Base-by-base conservation (phyloP, 2,888 invertebrate genomes). In the Drosophila quinaria region DNA sequence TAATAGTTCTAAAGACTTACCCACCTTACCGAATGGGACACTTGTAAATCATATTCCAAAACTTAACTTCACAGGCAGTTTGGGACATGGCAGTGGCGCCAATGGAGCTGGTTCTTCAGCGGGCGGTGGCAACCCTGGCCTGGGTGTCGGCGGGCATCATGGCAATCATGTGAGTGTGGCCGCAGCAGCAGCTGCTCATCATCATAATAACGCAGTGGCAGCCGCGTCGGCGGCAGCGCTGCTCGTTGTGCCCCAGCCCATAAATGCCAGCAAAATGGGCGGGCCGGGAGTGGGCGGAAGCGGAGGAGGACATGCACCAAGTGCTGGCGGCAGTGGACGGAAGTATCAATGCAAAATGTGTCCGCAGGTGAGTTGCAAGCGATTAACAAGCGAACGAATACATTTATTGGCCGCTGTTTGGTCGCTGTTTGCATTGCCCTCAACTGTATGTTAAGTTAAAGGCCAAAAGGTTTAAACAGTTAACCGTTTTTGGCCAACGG, bases 301-400 rank as follows among this genome's bases (percentile, higher is more conserved):
- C 29, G 73, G 72, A 1, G 90, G 80, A 39, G 90, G 80, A 39
- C 88, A 85, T 64, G 80, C 66, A 22, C 55, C 81, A 9, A 51
- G 79, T 22, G 80, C 79, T 22, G 80, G 89, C 3, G 92, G 92
- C 60, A 93, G 92, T 70, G 93, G 93, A 54, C 88, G 98, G 92
- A 98, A 98, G 93, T 98, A 98, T 93, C 97, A 97, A 93, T 98
- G 98, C 95, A 98, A 98, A 94, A 98, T 98, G 98, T 98, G 98
- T 92, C 97, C 98, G 79, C 97, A 98, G 97, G 98, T 98, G 93
- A 94, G 96, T 93, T 70, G 64, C 47, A 50, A 52, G 37, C 47
- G 46, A 60, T 70, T 59, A 60, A 35, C 44, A 56, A 61, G 44
- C 49, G 37, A 31, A 31, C 41, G 52, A 49, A 47, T 44, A 33